Conservation (phyloP, 2,113 vertebrate genomes). For the Hydropotes inermis region DNA sequence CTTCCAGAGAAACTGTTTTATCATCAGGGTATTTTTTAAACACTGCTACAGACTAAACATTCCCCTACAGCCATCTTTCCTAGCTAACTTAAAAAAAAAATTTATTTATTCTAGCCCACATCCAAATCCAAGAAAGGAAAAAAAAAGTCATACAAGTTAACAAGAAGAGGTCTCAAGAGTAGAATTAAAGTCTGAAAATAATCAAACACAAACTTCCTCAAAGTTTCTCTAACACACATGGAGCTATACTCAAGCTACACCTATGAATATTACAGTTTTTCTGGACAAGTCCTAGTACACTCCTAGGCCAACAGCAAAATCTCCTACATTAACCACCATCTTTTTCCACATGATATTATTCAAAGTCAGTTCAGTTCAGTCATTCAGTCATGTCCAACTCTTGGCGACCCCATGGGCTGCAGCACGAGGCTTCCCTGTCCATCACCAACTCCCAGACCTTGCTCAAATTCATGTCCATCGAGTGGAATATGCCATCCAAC, state of each 20-base stretch:
- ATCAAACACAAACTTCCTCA: neutral
- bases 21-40: neutral
- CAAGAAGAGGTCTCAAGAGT: neutral
- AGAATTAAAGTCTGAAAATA: slow-evolving; percentile 33
- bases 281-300: neutral
- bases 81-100: neutral
- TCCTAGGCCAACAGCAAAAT: neutral
- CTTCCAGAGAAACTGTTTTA: neutral
- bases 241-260: neutral
- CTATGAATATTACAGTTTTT: neutral
- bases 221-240: neutral
- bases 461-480: neutral
- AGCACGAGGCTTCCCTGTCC: neutral
- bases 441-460: neutral
- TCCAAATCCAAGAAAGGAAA: neutral
- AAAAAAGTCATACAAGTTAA: neutral
- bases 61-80: neutral
- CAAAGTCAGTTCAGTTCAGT: neutral
- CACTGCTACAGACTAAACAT: neutral
- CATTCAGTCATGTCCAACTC: neutral
- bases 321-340: neutral
- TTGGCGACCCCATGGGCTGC: neutral
- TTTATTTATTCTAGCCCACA: neutral
- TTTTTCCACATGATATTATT: neutral
- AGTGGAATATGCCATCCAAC: neutral